Percentiles rank a stretch among this genome's conserved stretches.
Evolutionary conservation across 2,113 vertebrate species (phyloP).

Genomic region (Zosterops hypoxanthus): DNA sequence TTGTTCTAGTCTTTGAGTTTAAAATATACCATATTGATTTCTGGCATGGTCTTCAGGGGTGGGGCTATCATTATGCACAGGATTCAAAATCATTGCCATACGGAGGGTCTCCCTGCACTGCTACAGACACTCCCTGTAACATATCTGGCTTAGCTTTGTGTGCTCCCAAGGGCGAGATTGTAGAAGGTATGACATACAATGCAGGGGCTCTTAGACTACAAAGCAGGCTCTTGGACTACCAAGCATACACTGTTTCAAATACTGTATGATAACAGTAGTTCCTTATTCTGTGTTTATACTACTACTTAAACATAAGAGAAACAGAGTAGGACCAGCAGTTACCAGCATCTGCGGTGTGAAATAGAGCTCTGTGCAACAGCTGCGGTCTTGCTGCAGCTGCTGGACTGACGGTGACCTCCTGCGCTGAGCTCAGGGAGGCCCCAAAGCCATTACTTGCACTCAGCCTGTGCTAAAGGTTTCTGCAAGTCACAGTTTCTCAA

Average conservation of each 20-base stretch:
- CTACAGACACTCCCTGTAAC: neutral
- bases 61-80: neutral
- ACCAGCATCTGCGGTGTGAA: neutral
- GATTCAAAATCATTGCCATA: neutral
- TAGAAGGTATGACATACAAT: neutral
- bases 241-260: neutral
- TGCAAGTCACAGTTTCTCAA: neutral
- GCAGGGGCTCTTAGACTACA: neutral
- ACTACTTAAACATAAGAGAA: neutral
- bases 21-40: neutral
- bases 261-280: neutral
- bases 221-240: neutral
- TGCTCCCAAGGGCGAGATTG: fast-evolving
- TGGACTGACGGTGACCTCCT: neutral
- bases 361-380: neutral
- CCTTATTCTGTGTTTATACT: neutral
- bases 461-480: neutral
- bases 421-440: fast-evolving
- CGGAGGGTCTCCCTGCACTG: fast-evolving
- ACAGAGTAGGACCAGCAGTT: neutral
- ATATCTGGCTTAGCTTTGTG: neutral
- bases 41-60: neutral
- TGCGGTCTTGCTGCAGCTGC: neutral
- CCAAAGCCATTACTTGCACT: neutral
- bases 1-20: neutral